Evolutionary conservation across 1,140 invertebrate genomes (phyloP).

Genomic region (Drosophila aff.): DNA sequence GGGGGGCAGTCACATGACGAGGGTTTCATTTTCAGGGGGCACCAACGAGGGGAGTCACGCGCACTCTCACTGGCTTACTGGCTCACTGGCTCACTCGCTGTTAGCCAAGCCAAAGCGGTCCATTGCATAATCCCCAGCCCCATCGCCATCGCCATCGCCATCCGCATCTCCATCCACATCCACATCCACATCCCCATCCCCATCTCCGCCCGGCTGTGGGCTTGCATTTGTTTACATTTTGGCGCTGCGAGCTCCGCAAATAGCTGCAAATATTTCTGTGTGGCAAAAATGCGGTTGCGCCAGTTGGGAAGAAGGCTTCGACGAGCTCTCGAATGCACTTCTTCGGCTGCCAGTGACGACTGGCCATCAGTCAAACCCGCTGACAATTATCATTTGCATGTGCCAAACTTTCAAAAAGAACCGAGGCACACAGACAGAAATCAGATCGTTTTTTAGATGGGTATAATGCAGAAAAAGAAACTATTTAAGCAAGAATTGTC

Average conservation of each 20-base stretch:
- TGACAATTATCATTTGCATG: constrained; percentile 72
- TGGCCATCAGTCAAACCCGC: constrained; percentile 66
- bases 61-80: constrained; percentile 63
- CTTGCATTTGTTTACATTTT: constrained; percentile 58
- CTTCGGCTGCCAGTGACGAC: constrained; percentile 26
- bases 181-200: constrained; percentile 2
- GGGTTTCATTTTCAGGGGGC: constrained; percentile 10
- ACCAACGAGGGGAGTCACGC: constrained; percentile 44
- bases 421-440: constrained; percentile 26
- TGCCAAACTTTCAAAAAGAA: constrained; percentile 67
- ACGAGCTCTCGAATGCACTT: constrained; percentile 43
- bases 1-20: neutral
- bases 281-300: constrained; percentile 65
- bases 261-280: constrained; percentile 51
- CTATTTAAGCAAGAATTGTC: neutral
- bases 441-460: neutral
- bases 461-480: neutral
- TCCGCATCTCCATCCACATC: constrained; percentile 9
- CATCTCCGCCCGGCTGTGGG: constrained; percentile 1
- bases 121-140: constrained; percentile 54
- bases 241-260: constrained; percentile 54
- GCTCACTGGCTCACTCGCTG: constrained; percentile 40
- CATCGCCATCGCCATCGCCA: constrained; percentile 12
- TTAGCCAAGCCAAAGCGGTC: constrained; percentile 39
- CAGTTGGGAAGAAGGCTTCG: constrained; percentile 53